A percentile compares a stretch with the other conserved stretches of the same genome.
Conservation (phyloP, 2,797 vertebrate genomes). For the Taeniopygia guttata region DNA sequence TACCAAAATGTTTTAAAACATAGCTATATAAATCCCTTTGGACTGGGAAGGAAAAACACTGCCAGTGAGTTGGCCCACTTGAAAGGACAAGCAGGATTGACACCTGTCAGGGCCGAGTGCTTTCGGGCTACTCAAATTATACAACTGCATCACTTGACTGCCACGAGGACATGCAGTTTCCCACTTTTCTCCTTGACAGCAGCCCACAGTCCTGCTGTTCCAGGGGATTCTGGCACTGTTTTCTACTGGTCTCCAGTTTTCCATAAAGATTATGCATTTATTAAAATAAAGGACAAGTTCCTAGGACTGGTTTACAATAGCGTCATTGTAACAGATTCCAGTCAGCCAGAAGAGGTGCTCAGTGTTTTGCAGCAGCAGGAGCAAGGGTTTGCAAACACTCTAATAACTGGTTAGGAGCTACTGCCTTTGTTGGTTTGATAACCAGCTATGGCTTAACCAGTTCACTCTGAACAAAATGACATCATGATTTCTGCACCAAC, state of each 20-base stretch:
- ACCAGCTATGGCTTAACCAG: neutral
- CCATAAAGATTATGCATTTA: neutral
- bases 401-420: neutral
- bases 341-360: neutral
- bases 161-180: neutral
- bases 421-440: neutral
- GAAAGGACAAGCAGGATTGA: neutral
- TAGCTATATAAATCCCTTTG: neutral
- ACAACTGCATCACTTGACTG: neutral
- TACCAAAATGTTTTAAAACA: slow-evolving; percentile 6
- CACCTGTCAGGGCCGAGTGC: neutral
- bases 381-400: neutral
- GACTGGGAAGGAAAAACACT: neutral
- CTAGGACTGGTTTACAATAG: neutral
- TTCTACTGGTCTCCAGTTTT: neutral
- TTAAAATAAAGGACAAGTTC: neutral
- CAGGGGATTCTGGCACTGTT: neutral
- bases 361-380: neutral
- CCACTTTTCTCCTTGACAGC: neutral
- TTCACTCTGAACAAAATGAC: neutral
- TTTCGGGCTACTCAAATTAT: neutral
- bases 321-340: neutral
- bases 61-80: neutral
- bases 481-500: neutral
- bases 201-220: fast-evolving